Percentiles rank a stretch among this genome's conserved stretches.
phyloP scores from a whole-genome alignment of 2,888 invertebrate species.

The Ormyrus thymus region DNA sequence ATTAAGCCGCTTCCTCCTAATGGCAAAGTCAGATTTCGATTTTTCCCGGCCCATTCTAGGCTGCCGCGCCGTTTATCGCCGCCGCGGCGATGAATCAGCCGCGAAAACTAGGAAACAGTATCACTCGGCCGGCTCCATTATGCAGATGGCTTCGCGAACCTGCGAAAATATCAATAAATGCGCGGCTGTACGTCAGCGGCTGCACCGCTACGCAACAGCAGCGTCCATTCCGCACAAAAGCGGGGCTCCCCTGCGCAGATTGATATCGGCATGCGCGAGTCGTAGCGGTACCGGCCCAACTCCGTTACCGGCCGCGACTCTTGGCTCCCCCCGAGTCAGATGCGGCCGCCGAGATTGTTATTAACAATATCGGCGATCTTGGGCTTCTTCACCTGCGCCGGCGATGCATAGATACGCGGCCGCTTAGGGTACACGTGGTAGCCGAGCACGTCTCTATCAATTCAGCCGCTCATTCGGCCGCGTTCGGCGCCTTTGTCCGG shows the following conservation, averaged over 20 bases:
- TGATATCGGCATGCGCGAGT: conserved; percentile 44
- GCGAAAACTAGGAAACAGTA: no score
- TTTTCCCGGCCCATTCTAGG: background rate
- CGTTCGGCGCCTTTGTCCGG: background rate
- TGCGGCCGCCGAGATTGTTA: conserved; percentile 42
- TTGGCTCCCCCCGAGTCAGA: conserved; percentile 2
- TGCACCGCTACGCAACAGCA: conserved; percentile 8
- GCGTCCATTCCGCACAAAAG: conserved; percentile 10
- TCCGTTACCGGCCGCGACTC: conserved; percentile 43
- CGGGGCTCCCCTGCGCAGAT: conserved; percentile 29
- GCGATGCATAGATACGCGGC: background rate
- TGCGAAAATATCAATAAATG: conserved; percentile 39
- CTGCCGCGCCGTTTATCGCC: no score
- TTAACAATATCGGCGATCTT: conserved; percentile 51
- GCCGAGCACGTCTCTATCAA: conserved; percentile 42
- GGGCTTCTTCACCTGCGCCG: background rate
- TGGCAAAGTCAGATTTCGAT: conserved; percentile 11
- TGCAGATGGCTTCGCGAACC: conserved; percentile 6
- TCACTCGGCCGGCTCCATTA: background rate
- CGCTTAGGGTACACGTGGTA: no score
- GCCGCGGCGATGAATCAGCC: no score
- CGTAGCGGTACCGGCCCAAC: conserved; percentile 49
- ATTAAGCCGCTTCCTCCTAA: conserved; percentile 7
- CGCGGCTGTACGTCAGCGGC: background rate
- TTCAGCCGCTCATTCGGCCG: background rate